These are phyloP conservation scores for Chiloscyllium punctatum DNA, from an alignment of 2,797 vertebrate genomes.

Conservation along the genomic window DNA sequence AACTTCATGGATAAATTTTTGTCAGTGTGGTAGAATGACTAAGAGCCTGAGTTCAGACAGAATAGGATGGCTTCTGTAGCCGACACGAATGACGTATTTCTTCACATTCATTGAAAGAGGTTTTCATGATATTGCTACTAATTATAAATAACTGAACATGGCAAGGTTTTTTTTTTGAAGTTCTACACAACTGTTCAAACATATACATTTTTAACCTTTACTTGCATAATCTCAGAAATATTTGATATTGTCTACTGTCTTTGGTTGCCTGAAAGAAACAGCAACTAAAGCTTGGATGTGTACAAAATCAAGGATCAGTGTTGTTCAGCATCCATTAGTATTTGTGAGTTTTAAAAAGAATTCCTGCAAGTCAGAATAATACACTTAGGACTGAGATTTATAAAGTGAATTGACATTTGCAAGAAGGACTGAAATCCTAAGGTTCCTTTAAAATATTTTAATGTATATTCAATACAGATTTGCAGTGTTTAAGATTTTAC, in stretches of 20 bases:
- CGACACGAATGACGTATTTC: background rate
- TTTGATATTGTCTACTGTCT: background rate
- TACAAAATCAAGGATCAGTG: background rate
- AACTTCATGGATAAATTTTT: background rate
- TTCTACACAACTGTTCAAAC: background rate
- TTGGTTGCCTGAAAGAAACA: conserved; percentile 3
- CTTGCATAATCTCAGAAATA: background rate
- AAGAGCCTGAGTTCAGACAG: background rate
- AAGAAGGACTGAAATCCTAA: background rate
- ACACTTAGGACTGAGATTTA: background rate
- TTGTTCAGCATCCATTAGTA: background rate
- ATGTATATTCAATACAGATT: background rate
- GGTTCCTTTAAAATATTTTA: background rate
- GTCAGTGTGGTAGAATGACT: background rate
- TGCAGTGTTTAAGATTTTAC: background rate
- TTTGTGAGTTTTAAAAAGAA: background rate
- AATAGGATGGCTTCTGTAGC: background rate
- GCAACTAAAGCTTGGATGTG: background rate
- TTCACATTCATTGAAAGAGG: background rate
- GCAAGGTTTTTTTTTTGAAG: background rate
- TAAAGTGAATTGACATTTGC: background rate
- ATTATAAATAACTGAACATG: background rate
- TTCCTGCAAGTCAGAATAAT: background rate
- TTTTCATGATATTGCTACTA: background rate
- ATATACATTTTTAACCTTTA: background rate